A percentile compares a stretch with the other conserved stretches of the same genome.
Evolutionary conservation across 2,888 invertebrate genomes (phyloP).

Genomic region (Callosobruchus maculatus): DNA sequence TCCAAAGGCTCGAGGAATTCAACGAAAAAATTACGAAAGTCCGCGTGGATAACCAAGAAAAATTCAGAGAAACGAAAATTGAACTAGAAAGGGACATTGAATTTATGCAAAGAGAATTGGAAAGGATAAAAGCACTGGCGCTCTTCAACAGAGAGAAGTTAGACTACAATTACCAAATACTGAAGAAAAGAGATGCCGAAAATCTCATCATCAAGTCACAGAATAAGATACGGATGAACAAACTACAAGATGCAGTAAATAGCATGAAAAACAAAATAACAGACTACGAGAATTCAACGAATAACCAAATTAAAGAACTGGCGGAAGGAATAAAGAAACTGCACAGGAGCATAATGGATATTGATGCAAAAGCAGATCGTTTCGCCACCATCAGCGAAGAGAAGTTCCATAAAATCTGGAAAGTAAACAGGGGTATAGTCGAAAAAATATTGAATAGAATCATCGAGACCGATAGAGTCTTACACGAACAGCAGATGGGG

Average conservation of each 20-base stretch:
- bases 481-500: slow-evolving; percentile 63
- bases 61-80: slow-evolving; percentile 66
- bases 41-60: slow-evolving; percentile 67
- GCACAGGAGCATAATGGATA: slow-evolving; percentile 62
- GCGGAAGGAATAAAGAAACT: slow-evolving; percentile 64
- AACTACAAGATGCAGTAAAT: slow-evolving; percentile 70
- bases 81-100: slow-evolving; percentile 68
- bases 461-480: slow-evolving; percentile 55
- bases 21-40: slow-evolving; percentile 60
- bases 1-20: slow-evolving; percentile 54
- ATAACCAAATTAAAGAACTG: slow-evolving; percentile 63
- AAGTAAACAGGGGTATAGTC: slow-evolving; percentile 57
- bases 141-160: slow-evolving; percentile 85
- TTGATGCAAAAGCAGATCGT: slow-evolving; percentile 67
- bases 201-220: slow-evolving; percentile 75
- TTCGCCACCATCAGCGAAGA: slow-evolving; percentile 63
- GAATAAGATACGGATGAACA: slow-evolving; percentile 73
- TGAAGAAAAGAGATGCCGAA: slow-evolving; percentile 86
- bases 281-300: slow-evolving; percentile 63
- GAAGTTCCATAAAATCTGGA: slow-evolving; percentile 60
- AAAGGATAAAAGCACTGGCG: slow-evolving; percentile 73
- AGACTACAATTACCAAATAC: slow-evolving; percentile 83
- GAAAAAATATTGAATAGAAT: slow-evolving; percentile 54
- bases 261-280: slow-evolving; percentile 61
- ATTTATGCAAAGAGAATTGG: slow-evolving; percentile 73